These are phyloP conservation scores for Neria commutata DNA, from an alignment of 2,888 invertebrate genomes.

Conservation along the genomic window DNA sequence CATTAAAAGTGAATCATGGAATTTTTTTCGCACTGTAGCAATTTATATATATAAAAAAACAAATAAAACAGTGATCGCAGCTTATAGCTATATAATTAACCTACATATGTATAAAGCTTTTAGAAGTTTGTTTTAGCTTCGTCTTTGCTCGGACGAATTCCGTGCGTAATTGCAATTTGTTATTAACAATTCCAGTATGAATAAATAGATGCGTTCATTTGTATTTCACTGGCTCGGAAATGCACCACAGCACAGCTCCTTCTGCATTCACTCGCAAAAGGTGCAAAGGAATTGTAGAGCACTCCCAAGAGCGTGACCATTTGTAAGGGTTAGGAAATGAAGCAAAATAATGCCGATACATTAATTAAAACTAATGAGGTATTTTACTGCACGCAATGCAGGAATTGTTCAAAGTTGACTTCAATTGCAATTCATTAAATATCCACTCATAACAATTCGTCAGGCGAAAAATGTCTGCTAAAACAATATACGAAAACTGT, in stretches of 20 bases:
- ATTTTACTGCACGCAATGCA: constrained; percentile 51
- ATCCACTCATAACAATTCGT: too few species aligned
- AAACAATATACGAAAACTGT: neutral
- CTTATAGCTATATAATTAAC: neutral
- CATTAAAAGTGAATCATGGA: neutral
- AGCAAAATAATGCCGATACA: too few species aligned
- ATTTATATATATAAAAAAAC: neutral
- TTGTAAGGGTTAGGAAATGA: too few species aligned
- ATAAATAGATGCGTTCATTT: too few species aligned
- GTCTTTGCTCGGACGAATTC: too few species aligned
- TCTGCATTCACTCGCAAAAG: too few species aligned
- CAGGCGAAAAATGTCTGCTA: neutral
- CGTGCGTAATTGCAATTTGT: too few species aligned
- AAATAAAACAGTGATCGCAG: neutral
- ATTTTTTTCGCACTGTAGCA: neutral
- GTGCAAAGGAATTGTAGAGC: too few species aligned
- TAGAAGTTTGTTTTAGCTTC: neutral
- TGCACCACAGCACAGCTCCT: too few species aligned
- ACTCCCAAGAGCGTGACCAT: too few species aligned
- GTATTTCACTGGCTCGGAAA: too few species aligned
- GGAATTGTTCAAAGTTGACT: constrained; percentile 47
- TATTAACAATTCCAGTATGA: too few species aligned
- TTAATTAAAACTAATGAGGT: constrained; percentile 56
- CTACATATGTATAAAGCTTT: neutral
- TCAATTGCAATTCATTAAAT: constrained; percentile 32